A percentile compares a stretch with the other conserved stretches of the same genome.
Evolutionary conservation across 2,797 vertebrate genomes (phyloP).

Genomic region (Cynopterus sphinx): DNA sequence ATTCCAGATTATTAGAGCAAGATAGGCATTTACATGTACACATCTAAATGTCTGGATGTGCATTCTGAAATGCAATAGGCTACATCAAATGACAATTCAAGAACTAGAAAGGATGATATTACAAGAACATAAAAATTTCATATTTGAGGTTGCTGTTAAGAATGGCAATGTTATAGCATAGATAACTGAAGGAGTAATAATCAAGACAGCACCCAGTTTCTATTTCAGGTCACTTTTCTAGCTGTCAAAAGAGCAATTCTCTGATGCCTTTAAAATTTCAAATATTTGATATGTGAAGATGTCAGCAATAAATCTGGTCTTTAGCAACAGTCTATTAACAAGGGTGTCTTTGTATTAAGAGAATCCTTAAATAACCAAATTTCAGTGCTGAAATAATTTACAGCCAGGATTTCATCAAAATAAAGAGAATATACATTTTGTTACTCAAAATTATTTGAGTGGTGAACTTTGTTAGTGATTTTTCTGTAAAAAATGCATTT

Average conservation of each 20-base stretch:
- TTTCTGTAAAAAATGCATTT: background rate
- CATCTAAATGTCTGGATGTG: background rate
- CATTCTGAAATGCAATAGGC: background rate
- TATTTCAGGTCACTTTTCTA: background rate
- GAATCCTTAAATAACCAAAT: background rate
- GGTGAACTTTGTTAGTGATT: background rate
- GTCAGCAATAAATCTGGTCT: background rate
- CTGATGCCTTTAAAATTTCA: background rate
- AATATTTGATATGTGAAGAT: background rate
- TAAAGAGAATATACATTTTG: background rate
- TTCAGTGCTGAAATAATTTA: background rate
- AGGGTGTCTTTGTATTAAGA: background rate
- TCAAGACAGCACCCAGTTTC: background rate
- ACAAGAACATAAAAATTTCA: background rate
- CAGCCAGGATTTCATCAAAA: background rate
- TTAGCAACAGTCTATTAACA: background rate
- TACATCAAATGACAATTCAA: background rate
- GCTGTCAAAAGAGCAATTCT: background rate
- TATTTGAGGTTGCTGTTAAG: background rate
- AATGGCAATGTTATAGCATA: background rate
- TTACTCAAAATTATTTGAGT: background rate
- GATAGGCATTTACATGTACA: background rate
- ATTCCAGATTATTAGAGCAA: background rate
- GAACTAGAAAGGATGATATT: background rate
- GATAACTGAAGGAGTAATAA: background rate